phyloP scores from a whole-genome alignment of 1,140 invertebrate genomes.

The Drosophila yakuba region DNA sequence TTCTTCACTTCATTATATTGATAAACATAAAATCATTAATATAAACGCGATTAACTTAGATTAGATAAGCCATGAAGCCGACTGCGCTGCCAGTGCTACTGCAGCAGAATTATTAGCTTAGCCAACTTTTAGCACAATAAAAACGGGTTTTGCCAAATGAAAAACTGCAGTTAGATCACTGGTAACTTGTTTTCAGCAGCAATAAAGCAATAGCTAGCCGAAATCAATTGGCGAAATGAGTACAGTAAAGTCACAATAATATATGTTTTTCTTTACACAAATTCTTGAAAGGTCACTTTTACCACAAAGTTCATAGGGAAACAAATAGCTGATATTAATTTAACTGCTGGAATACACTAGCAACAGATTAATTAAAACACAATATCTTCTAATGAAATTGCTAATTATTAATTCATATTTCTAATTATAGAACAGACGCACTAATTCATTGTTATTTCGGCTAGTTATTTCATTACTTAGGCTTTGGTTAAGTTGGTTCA shows the following conservation, averaged over 20 bases:
- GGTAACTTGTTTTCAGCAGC: constrained; percentile 3
- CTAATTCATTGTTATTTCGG: neutral
- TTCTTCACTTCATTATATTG: neutral
- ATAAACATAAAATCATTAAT: neutral
- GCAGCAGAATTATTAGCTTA: constrained; percentile 13
- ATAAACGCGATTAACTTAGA: constrained; percentile 2
- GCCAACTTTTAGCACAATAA: neutral
- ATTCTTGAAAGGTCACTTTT: too few relatives aligned
- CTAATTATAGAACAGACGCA: neutral
- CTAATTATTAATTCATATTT: constrained; percentile 14
- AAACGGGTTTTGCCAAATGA: constrained; percentile 15
- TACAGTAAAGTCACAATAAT: neutral
- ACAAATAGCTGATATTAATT: too few relatives aligned
- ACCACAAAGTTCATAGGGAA: too few relatives aligned
- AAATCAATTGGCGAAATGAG: neutral
- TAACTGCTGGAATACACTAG: too few relatives aligned
- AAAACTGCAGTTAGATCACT: constrained; percentile 12
- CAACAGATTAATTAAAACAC: neutral
- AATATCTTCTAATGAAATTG: neutral
- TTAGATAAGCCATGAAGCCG: constrained; percentile 4
- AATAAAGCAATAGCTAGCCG: neutral
- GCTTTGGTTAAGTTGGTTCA: neutral
- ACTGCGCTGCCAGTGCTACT: neutral
- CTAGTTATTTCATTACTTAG: constrained; percentile 2
- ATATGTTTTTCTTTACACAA: too few relatives aligned